Conservation (phyloP, 1,140 invertebrate genomes). For the Zaprionus inermis region DNA sequence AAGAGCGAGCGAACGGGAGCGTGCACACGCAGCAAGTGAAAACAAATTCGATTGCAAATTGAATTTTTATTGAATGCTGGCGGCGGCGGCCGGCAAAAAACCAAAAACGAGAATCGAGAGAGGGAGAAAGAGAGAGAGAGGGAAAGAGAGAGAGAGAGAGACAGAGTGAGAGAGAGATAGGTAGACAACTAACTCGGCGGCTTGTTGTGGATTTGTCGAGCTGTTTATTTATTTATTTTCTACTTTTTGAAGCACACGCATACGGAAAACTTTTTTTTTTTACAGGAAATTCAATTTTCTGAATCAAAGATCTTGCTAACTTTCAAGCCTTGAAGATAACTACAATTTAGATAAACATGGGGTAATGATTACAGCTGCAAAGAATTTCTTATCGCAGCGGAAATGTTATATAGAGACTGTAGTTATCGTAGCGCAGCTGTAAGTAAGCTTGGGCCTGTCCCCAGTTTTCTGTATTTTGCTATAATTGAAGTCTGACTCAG, state of each 20-base stretch:
- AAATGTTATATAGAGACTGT: conserved; percentile 67
- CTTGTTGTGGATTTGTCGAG: conserved; percentile 39
- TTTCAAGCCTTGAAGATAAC: background rate
- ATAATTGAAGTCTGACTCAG: conserved; percentile 50
- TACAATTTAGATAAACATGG: conserved; percentile 11
- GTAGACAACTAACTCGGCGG: conserved; percentile 22
- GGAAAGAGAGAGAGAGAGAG: background rate
- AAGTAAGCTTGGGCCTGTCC: conserved; percentile 37
- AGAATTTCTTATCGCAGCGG: conserved; percentile 66
- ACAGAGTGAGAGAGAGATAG: background rate
- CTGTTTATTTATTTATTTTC: conserved; percentile 35
- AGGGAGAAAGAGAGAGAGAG: background rate
- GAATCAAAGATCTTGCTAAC: conserved; percentile 36
- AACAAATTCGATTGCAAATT: conserved; percentile 79
- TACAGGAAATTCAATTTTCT: conserved; percentile 71
- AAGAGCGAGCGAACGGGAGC: background rate
- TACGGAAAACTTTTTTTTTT: conserved; percentile 8
- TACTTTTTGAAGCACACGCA: background rate
- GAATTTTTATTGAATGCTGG: conserved; percentile 80
- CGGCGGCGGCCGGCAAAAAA: conserved; percentile 45
- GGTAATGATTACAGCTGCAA: background rate
- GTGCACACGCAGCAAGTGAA: conserved; percentile 45
- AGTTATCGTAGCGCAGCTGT: conserved; percentile 50
- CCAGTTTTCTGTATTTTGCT: conserved; percentile 43
- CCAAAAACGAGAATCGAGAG: background rate